Base-by-base conservation (phyloP, 2,113 vertebrate species). In the Strix aluco region DNA sequence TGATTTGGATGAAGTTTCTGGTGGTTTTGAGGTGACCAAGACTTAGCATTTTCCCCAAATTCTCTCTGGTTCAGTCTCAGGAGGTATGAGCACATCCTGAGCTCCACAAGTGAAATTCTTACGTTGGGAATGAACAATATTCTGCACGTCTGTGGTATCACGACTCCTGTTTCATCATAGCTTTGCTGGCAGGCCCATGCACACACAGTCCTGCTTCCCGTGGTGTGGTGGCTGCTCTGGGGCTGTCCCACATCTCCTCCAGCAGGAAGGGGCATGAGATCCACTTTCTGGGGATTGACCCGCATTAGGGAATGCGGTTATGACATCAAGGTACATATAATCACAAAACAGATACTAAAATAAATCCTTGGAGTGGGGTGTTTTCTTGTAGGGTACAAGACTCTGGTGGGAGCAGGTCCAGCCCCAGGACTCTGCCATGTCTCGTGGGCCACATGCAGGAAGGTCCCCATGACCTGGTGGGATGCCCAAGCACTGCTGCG, bases 151-250 rank as follows among this genome's bases (percentile, higher is more conserved):
- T 34, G 30, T 7, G 19, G 17, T 16, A 29, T 19, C 32, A 36
- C 23, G 44, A 20, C 10, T 30, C 59, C 0, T 0, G 2, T 46
- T 46, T 7, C 5, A 1, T 7, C 26, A 2, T 0, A 1, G 12
- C 2, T 15, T 25, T 42, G 22, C 22, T 57, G 5, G 0, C 2
- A 46, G 23, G 11, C 4, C 44, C 3, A 0, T 1, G 46, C 2
- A 3, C 71, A 74, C 21, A 3, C 49, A 42, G 65, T 46, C 55
- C 36, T 27, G 49, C 58, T 30, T 10, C 54, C 74, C n/a, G 0
- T 0, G 14, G 12, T 2, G 15, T 0, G 14, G 12, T 3, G 15
- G 26, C 40, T 38, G 65, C 30, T 51, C 63, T 19, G 1, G 9
- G 42, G 11, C 30, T 4, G 2, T 38, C 15, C 15, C 8, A 0